Evolutionary conservation across 1,140 invertebrate genomes (phyloP).

Genomic region (Saxidomus purpurata): DNA sequence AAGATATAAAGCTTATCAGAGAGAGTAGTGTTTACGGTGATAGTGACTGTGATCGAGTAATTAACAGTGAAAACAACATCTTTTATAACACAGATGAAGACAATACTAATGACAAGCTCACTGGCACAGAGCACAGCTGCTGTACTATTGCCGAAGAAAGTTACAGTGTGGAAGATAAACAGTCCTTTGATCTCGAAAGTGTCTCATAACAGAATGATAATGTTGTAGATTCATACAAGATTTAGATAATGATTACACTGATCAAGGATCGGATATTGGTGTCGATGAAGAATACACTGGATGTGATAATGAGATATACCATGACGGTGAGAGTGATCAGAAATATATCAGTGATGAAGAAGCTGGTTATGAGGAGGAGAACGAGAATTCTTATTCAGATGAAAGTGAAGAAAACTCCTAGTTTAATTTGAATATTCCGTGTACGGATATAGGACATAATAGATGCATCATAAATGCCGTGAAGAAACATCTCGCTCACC

Average conservation of each 20-base stretch:
- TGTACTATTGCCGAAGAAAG: no score
- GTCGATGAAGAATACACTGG: neutral
- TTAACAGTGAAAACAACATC: neutral
- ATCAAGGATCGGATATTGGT: neutral
- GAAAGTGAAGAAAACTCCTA: no score
- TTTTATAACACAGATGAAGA: neutral
- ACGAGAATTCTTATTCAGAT: no score
- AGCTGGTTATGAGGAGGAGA: no score
- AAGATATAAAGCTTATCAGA: neutral
- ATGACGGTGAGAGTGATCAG: no score
- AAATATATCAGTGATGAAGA: neutral
- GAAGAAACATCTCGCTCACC: no score
- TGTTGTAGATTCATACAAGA: neutral
- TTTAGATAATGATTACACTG: neutral
- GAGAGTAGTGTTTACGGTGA: neutral
- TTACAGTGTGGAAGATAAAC: neutral
- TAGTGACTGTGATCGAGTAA: neutral
- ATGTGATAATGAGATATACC: no score
- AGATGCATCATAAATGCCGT: no score
- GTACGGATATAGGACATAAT: no score
- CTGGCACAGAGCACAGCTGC: neutral
- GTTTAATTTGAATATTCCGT: no score
- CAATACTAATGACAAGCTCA: no score
- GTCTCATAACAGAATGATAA: neutral
- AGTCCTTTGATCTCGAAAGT: neutral